These are phyloP conservation scores for Nomada ferruginata DNA, from an alignment of 2,888 invertebrate species.

Conservation along the genomic window DNA sequence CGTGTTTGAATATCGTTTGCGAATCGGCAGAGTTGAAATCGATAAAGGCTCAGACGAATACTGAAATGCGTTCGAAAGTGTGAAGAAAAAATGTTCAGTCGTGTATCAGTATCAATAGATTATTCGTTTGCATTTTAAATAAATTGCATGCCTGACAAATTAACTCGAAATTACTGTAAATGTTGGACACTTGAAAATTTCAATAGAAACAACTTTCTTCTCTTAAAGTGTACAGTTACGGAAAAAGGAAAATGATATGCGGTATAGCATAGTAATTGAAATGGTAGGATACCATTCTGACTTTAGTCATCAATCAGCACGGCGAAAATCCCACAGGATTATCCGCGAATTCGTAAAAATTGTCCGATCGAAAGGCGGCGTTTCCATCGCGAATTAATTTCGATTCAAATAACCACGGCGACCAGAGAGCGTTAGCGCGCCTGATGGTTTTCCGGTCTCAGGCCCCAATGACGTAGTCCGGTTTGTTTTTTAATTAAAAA, in stretches of 20 bases:
- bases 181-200: no score
- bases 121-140: no score
- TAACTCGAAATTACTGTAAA: no score
- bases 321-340: background rate
- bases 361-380: background rate
- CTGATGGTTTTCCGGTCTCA: constrained; percentile 21
- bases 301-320: background rate
- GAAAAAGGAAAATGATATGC: no score
- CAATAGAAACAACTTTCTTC: no score
- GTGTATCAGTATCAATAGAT: no score
- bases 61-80: no score
- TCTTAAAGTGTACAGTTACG: no score
- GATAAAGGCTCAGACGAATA: background rate
- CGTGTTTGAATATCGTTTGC: background rate
- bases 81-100: background rate
- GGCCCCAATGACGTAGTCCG: constrained; percentile 11
- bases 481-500: constrained; percentile 68
- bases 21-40: background rate
- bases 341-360: background rate
- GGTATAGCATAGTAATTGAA: background rate
- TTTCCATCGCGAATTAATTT: constrained; percentile 15
- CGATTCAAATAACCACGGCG: constrained; percentile 1
- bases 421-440: background rate
- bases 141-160: no score
- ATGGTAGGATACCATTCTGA: background rate